Evolutionary conservation across 2,888 invertebrate genomes (phyloP).

Genomic region (Clistopyga incitator): DNA sequence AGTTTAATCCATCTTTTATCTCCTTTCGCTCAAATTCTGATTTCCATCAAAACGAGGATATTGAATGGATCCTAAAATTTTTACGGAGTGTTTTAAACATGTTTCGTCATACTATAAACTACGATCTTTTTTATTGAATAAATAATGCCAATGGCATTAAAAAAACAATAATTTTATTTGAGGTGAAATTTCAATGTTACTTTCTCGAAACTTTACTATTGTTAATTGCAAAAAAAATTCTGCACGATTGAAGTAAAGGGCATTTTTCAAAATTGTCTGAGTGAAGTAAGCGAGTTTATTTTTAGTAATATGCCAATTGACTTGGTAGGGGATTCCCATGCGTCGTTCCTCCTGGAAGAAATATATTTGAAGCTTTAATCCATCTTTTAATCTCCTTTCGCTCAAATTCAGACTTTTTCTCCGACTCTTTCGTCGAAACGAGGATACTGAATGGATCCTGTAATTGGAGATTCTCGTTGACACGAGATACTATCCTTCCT

Average conservation of each 20-base stretch:
- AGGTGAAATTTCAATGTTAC: no score
- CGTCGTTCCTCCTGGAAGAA: constrained; percentile 19
- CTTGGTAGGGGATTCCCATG: background rate
- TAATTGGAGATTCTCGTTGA: constrained; percentile 60
- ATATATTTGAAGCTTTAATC: constrained; percentile 56
- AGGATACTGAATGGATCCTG: constrained; percentile 55
- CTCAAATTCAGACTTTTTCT: constrained; percentile 39
- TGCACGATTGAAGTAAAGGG: no score
- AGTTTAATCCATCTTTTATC: constrained; percentile 61
- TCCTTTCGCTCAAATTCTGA: no score
- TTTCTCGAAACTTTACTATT: no score
- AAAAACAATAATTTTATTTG: no score
- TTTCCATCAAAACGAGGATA: no score
- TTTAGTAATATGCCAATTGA: background rate
- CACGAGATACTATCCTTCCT: constrained; percentile 54
- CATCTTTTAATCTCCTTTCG: constrained; percentile 62
- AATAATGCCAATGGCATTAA: no score
- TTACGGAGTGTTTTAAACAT: no score
- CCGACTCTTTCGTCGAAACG: constrained; percentile 52
- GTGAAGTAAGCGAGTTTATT: background rate
- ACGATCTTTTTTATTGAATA: no score
- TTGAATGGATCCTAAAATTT: constrained; percentile 61
- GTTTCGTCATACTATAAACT: no score
- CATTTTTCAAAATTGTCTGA: background rate
- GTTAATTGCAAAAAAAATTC: no score